Base-by-base conservation (phyloP, 2,113 vertebrate species). In the Nesogale talazaci region DNA sequence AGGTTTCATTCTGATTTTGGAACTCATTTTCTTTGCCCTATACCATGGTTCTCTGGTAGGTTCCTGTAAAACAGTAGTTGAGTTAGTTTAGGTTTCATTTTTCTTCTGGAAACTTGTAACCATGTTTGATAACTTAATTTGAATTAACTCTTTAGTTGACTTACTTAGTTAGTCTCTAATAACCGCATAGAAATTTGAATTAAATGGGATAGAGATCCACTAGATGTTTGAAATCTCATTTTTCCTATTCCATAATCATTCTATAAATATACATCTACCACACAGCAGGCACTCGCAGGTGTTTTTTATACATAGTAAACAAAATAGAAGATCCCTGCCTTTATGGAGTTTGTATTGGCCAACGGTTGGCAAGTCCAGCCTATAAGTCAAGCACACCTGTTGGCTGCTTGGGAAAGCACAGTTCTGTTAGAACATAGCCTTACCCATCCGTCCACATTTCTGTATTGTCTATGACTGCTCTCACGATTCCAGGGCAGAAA, bases 121-220 rank as follows among this genome's bases (percentile, higher is more conserved):
- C n/a, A 7, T 23, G 4, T 65, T 56, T 89, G 38, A 16, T 83
- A 42, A 16, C 46, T 93, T 70, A 90, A 56, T 92, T 29, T 67
- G 93, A 11, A 93, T 52, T 75, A 89, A 15, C 29, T 46, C 31
- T 2, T 84, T 19, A 78, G 8, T 20, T 92, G 14, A 52, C 46
- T 52, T 46, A 46, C 42, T 46, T 52, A 52, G 46, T 52, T 52
- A 52, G 46, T 12, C 27, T 81, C 88, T 1, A 59, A 11, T 61
- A 74, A 29, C 31, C 86, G 87, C 90, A 20, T 91, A 85, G 57
- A 83, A 88, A 83, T 72, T 42, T 6, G 93, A 88, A 40, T 84
- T 61, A 74, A 93, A 59, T 75, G 27, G 16, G 87, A 56, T 76
- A 83, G 46, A 92, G 31, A 76, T 40, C 67, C 80, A 86, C 75